These are phyloP conservation scores for Arothron firmamentum DNA, from an alignment of 2,113 vertebrate genomes.

Conservation along the genomic window DNA sequence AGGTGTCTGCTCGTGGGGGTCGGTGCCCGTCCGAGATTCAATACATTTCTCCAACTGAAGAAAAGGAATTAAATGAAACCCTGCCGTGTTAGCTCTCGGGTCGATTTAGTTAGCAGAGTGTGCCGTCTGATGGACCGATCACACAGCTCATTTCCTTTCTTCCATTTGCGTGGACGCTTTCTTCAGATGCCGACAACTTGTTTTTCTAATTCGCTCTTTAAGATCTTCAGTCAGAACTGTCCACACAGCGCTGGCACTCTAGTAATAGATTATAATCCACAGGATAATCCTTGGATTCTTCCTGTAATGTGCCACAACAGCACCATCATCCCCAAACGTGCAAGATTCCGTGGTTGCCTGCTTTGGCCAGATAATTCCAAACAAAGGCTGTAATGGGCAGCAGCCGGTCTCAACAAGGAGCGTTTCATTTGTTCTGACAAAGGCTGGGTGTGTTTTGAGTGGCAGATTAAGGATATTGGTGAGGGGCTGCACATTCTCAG, in stretches of 20 bases:
- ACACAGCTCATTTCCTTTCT: conserved; percentile 39
- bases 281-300: conserved; percentile 57
- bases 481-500: conserved; percentile 70
- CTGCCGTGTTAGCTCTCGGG: conserved; percentile 48
- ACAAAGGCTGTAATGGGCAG: conserved; percentile 79
- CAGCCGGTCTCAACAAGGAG: conserved; percentile 63
- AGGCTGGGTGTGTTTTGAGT: conserved; percentile 71
- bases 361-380: conserved; percentile 78
- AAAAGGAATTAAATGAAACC: conserved; percentile 59
- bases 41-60: conserved; percentile 60
- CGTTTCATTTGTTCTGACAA: conserved; percentile 77
- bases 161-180: conserved; percentile 26
- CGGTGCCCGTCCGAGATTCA: conserved; percentile 45
- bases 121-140: conserved; percentile 49
- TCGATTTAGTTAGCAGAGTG: conserved; percentile 50
- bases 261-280: conserved; percentile 60
- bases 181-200: conserved; percentile 33
- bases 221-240: conserved; percentile 45
- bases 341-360: conserved; percentile 64
- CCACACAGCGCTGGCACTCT: conserved; percentile 44
- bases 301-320: conserved; percentile 53
- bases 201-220: conserved; percentile 25
- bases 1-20: conserved; percentile 35
- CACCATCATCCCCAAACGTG: conserved; percentile 44
- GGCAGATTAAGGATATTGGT: conserved; percentile 72